Percentiles rank a stretch among this genome's conserved stretches.
Evolutionary conservation across 2,797 vertebrate genomes (phyloP).

Genomic region (Masticophis lateralis): DNA sequence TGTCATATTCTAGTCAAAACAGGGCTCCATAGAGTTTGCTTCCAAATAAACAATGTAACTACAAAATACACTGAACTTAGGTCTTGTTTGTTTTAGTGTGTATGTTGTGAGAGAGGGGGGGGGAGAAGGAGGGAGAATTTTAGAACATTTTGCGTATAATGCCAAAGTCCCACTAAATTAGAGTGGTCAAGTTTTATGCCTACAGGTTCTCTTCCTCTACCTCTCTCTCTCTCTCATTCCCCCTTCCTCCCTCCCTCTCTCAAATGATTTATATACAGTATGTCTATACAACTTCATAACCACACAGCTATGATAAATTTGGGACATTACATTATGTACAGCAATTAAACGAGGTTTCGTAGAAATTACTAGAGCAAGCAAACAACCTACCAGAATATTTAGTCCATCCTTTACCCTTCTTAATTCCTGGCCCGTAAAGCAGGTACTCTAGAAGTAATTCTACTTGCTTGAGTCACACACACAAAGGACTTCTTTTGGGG

Average conservation of each 20-base stretch:
- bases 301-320: background rate
- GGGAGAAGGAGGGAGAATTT: background rate
- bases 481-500: background rate
- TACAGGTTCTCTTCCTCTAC: background rate
- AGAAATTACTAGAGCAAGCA: background rate
- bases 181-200: background rate
- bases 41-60: background rate
- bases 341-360: background rate
- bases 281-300: background rate
- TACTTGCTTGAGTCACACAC: background rate
- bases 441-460: background rate
- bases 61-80: background rate
- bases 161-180: background rate
- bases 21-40: background rate
- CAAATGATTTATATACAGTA: background rate
- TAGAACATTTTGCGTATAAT: background rate
- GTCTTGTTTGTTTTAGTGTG: background rate
- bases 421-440: slow-evolving; percentile 5
- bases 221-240: too few relatives aligned
- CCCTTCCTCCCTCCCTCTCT: background rate
- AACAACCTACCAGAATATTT: background rate
- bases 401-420: slow-evolving; percentile 16
- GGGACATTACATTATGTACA: background rate
- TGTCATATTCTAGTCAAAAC: background rate
- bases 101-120: background rate